Evolutionary conservation across 2,113 vertebrate genomes (phyloP).

Genomic region (Eonycteris spelaea): DNA sequence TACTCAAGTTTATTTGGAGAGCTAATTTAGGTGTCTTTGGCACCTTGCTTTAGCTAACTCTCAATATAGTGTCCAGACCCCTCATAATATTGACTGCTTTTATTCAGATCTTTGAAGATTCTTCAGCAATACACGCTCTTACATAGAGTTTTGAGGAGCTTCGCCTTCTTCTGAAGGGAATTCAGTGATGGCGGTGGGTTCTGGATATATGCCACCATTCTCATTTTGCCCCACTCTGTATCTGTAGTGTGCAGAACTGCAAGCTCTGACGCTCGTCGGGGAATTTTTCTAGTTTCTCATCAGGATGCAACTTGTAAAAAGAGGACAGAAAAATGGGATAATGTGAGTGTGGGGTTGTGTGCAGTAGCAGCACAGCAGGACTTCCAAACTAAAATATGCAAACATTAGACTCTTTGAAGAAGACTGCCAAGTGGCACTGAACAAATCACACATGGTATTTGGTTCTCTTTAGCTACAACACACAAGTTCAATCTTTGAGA

Average conservation of each 20-base stretch:
- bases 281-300: background rate
- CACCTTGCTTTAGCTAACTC: background rate
- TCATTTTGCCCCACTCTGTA: background rate
- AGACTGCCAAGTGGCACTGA: background rate
- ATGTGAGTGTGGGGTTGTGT: background rate
- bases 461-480: background rate
- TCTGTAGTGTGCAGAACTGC: background rate
- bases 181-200: background rate
- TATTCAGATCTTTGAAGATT: background rate
- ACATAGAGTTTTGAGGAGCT: background rate
- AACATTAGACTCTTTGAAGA: background rate
- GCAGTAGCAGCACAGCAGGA: background rate
- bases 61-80: background rate
- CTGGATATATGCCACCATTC: rapidly evolving
- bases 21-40: background rate
- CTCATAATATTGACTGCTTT: background rate
- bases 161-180: background rate
- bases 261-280: background rate
- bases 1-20: background rate
- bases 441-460: background rate
- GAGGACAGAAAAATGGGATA: background rate
- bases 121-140: background rate
- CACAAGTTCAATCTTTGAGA: background rate
- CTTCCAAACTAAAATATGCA: background rate
- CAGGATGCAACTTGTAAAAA: background rate